phyloP scores from a whole-genome alignment of 2,797 vertebrate genomes.

The Molossus alvarezi region DNA sequence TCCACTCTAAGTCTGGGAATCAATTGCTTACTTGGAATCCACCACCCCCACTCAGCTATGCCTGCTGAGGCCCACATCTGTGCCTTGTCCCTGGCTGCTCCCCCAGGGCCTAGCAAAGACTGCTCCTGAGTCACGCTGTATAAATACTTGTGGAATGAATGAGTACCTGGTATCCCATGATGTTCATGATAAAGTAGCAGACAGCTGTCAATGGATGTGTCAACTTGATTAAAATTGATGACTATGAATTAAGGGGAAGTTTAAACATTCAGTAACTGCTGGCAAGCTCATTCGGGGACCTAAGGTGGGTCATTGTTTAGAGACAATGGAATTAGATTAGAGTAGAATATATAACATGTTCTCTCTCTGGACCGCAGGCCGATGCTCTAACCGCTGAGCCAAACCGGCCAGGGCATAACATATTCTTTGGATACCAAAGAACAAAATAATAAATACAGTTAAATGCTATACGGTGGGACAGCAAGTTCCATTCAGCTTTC shows the following conservation, averaged over 20 bases:
- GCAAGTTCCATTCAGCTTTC: not conserved
- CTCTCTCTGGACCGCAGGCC: not conserved
- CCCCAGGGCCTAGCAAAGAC: not conserved
- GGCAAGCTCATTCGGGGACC: not conserved
- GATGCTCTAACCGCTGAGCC: no score
- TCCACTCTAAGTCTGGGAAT: not conserved
- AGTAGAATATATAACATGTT: not conserved
- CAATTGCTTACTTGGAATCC: not conserved
- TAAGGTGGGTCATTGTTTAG: not conserved
- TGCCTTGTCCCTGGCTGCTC: not conserved
- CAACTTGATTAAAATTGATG: not conserved
- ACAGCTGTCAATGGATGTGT: not conserved
- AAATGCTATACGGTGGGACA: not conserved
- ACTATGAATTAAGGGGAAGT: not conserved
- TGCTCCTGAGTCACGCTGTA: not conserved
- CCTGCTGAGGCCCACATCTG: not conserved
- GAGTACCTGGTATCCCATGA: not conserved
- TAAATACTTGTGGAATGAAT: constrained; percentile 23
- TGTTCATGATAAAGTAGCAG: not conserved
- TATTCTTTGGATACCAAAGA: not conserved
- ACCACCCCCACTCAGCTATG: not conserved
- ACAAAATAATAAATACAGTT: not conserved
- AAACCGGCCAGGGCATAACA: no score
- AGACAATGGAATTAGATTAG: not conserved
- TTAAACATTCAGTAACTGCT: not conserved